These are phyloP conservation scores for Monomorium pharaonis DNA, from an alignment of 1,140 invertebrate genomes.

Conservation along the genomic window DNA sequence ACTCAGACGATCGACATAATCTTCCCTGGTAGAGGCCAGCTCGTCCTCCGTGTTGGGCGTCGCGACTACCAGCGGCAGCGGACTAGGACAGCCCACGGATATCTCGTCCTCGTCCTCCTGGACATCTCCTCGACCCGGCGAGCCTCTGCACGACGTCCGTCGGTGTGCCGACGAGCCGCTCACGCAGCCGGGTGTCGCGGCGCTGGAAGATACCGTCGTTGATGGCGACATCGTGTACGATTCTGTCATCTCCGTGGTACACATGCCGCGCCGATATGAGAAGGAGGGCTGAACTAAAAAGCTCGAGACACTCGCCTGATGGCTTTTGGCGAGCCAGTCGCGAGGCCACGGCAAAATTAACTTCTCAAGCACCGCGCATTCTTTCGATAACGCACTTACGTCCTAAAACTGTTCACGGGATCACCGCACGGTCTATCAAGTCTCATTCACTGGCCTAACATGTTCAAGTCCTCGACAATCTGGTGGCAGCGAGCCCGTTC, in stretches of 20 bases:
- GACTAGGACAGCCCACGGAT: slow-evolving; percentile 90
- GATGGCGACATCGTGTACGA: slow-evolving; percentile 83
- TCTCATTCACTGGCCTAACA: slow-evolving; percentile 18
- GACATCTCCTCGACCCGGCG: slow-evolving; percentile 59
- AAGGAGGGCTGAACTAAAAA: neutral
- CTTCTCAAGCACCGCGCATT: slow-evolving; percentile 22
- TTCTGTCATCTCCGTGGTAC: slow-evolving; percentile 84
- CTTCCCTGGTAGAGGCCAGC: slow-evolving; percentile 73
- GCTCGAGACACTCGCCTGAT: slow-evolving; percentile 2
- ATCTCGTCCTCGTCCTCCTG: slow-evolving; percentile 88
- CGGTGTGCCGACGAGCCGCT: slow-evolving; percentile 66
- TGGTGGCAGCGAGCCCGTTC: neutral
- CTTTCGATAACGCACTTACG: neutral
- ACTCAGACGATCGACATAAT: slow-evolving; percentile 79
- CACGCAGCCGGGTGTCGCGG: slow-evolving; percentile 76
- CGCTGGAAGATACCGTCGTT: slow-evolving; percentile 81
- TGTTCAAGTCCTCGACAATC: slow-evolving; percentile 3
- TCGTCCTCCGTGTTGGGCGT: slow-evolving; percentile 76
- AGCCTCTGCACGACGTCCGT: slow-evolving; percentile 63
- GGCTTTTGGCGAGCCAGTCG: slow-evolving; percentile 6
- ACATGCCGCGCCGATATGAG: slow-evolving; percentile 75
- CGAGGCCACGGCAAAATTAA: slow-evolving; percentile 8
- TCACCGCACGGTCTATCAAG: neutral
- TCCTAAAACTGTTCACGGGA: slow-evolving; percentile 1
- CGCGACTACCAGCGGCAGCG: slow-evolving; percentile 83